These are phyloP conservation scores for Psococerastis gibbosa DNA, from an alignment of 2,888 invertebrate genomes.

Conservation along the genomic window DNA sequence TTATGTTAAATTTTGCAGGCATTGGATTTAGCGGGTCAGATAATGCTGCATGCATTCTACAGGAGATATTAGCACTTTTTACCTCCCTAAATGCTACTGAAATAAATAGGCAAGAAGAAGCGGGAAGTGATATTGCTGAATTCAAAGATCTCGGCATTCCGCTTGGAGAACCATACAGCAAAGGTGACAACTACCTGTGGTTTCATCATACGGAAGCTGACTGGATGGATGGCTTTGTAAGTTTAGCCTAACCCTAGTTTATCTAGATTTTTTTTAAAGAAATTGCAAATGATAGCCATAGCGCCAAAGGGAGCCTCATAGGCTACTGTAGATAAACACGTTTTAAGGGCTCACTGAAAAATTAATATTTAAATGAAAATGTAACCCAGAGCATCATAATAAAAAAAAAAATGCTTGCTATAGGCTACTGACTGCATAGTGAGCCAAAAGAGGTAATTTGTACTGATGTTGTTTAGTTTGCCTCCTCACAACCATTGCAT, in stretches of 20 bases:
- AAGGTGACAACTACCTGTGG: conserved; percentile 50
- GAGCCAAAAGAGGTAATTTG: neutral
- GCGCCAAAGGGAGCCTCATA: too few relatives aligned
- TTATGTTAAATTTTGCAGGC: too few relatives aligned
- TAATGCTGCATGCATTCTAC: conserved; percentile 42
- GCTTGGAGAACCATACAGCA: conserved; percentile 44
- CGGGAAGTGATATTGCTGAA: conserved; percentile 47
- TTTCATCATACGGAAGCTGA: conserved; percentile 67
- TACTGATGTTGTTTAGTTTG: too few relatives aligned
- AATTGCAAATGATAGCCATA: too few relatives aligned
- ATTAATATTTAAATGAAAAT: too few relatives aligned
- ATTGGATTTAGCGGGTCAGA: conserved; percentile 41
- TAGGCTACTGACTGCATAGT: too few relatives aligned
- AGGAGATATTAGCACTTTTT: conserved; percentile 42
- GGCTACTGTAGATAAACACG: too few relatives aligned
- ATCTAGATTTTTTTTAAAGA: too few relatives aligned
- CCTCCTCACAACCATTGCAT: too few relatives aligned
- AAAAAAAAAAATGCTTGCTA: too few relatives aligned
- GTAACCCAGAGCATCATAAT: too few relatives aligned
- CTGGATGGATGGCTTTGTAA: conserved; percentile 43
- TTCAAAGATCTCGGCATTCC: conserved; percentile 48
- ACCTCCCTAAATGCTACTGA: conserved; percentile 44
- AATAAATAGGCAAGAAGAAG: conserved; percentile 30
- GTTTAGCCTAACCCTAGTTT: too few relatives aligned
- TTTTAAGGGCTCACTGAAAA: neutral